These are phyloP conservation scores for Otolemur garnettii DNA, from an alignment of 2,113 vertebrate genomes.

Conservation along the genomic window DNA sequence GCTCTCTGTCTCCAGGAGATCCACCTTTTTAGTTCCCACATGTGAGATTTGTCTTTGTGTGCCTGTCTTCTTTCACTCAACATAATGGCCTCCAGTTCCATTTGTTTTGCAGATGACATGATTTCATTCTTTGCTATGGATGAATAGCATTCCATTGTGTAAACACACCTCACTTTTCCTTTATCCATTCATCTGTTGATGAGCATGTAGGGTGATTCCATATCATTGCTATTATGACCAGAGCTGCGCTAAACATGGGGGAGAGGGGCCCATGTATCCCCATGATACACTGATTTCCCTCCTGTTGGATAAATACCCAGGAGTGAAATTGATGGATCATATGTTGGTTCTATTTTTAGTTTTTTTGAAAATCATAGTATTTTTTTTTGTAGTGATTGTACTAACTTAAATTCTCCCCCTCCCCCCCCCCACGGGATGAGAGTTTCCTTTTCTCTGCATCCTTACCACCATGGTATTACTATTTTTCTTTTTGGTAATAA, in stretches of 20 bases:
- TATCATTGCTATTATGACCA: not conserved
- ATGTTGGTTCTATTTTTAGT: not conserved
- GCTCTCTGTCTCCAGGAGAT: not conserved
- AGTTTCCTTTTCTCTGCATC: not conserved
- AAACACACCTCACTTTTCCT: not conserved
- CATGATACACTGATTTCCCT: not conserved
- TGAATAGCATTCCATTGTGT: not conserved
- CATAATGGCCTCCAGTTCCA: not conserved
- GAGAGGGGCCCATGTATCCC: not conserved
- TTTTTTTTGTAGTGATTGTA: not conserved
- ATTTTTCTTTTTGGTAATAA: not conserved
- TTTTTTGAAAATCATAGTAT: not conserved
- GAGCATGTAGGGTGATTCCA: not conserved
- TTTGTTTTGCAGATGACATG: not conserved
- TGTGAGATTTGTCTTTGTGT: not conserved
- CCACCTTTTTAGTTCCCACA: not conserved
- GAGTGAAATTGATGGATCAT: not conserved
- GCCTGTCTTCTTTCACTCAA: not conserved
- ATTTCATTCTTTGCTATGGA: not conserved
- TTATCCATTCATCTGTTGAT: not conserved
- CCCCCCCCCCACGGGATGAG: not conserved
- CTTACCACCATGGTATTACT: not conserved
- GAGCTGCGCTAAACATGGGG: not conserved
- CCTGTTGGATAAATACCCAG: not conserved
- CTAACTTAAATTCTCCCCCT: not conserved